Evolutionary conservation across 2,113 vertebrate species (phyloP).

Genomic region (Phaethon lepturus): DNA sequence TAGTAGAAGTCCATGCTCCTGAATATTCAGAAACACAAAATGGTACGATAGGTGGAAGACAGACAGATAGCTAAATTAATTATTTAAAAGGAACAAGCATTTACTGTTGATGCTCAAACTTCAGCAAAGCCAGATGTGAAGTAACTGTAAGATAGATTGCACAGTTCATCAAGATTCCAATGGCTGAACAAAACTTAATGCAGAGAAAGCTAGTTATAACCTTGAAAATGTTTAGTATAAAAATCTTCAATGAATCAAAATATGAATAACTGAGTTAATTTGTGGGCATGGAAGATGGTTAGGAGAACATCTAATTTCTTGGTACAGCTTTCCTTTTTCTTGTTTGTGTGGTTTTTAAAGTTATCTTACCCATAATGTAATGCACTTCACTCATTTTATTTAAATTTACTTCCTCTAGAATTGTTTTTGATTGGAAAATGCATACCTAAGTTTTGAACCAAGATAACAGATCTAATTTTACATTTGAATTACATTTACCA

Average conservation of each 20-base stretch:
- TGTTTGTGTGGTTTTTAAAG: not conserved
- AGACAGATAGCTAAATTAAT: not conserved
- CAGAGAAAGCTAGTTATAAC: not conserved
- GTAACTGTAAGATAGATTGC: not conserved
- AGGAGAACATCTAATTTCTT: not conserved
- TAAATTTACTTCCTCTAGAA: slow-evolving; percentile 1
- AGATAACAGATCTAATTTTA: not conserved
- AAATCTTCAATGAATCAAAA: not conserved
- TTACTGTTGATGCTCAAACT: not conserved
- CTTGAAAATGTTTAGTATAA: not conserved
- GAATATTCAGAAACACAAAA: not conserved
- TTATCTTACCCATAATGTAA: not conserved
- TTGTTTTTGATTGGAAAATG: not conserved
- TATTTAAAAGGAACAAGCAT: not conserved
- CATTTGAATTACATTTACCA: not conserved
- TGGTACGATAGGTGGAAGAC: not conserved
- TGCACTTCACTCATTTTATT: not conserved
- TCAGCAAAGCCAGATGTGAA: not conserved
- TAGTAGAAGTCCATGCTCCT: not conserved
- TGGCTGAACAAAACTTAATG: not conserved
- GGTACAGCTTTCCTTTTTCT: not conserved
- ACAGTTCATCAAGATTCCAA: not conserved
- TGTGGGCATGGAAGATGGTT: not conserved
- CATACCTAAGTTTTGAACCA: not conserved
- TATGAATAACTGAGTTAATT: not conserved